phyloP scores from a whole-genome alignment of 2,888 invertebrate species.

The Panzeria rudis region DNA sequence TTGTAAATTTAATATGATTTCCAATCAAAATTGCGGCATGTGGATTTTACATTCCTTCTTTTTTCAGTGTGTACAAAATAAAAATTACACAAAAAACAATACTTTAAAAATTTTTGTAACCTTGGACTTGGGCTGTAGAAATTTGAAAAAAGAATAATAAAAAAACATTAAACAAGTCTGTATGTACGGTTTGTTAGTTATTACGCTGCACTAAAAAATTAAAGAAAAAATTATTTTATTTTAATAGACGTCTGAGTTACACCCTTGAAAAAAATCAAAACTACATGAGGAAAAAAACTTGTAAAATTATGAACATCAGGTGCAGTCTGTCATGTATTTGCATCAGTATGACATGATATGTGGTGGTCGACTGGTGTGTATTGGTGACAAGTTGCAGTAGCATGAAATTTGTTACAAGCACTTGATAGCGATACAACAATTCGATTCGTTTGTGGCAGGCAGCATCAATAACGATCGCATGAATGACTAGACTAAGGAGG shows the following conservation, averaged over 20 bases:
- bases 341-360: conserved; percentile 34
- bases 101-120: conserved; percentile 46
- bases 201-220: background rate
- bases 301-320: conserved; percentile 40
- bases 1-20: too few species aligned
- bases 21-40: too few species aligned
- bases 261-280: conserved; percentile 30
- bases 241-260: conserved; percentile 66
- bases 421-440: conserved; percentile 18
- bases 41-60: too few species aligned
- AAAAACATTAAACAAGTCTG: conserved; percentile 2
- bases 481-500: conserved; percentile 63
- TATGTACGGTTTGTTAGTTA: background rate
- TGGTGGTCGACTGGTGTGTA: background rate
- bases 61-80: too few species aligned
- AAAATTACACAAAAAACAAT: background rate
- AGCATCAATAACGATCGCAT: background rate
- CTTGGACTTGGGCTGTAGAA: conserved; percentile 64
- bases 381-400: conserved; percentile 58
- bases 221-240: conserved; percentile 39
- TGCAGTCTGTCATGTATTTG: conserved; percentile 58
- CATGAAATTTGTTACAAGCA: conserved; percentile 47
- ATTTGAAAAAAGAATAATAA: conserved; percentile 22
- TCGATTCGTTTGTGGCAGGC: background rate
- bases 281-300: background rate